These are phyloP conservation scores for Rhinoptilus africanus DNA, from an alignment of 2,113 vertebrate genomes.

Conservation along the genomic window DNA sequence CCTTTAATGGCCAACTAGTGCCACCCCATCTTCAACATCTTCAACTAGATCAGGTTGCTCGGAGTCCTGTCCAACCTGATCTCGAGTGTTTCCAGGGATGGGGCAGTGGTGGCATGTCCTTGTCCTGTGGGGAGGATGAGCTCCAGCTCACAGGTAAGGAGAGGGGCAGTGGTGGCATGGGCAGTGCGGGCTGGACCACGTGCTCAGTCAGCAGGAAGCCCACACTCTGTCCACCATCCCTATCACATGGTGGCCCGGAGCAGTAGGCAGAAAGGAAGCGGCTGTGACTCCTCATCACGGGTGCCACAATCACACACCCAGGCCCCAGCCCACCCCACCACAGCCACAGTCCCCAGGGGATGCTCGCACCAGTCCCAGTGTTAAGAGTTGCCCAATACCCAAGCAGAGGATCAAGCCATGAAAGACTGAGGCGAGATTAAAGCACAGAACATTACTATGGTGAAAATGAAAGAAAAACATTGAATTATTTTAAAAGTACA, in stretches of 20 bases:
- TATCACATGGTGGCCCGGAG: not conserved
- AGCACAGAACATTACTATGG: not conserved
- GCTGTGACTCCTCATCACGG: accelerated
- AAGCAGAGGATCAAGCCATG: accelerated
- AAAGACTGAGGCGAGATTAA: not conserved
- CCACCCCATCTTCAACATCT: not conserved
- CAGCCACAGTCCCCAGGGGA: accelerated
- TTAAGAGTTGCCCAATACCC: accelerated
- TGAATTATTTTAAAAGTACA: not conserved
- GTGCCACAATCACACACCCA: accelerated
- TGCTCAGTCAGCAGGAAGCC: not conserved
- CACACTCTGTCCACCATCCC: not conserved
- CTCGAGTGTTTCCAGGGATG: not conserved
- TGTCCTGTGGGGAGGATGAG: accelerated
- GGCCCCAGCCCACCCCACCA: accelerated
- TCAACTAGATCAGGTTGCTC: not conserved
- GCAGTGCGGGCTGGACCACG: not conserved
- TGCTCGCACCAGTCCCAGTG: no score
- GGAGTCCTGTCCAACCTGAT: not conserved
- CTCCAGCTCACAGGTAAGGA: accelerated
- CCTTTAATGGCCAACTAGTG: not conserved
- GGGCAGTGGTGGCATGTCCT: not conserved
- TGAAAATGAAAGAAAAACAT: not conserved
- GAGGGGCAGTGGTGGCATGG: accelerated
- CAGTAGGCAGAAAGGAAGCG: accelerated